These are phyloP conservation scores for Hirtodrosophila duncani DNA, from an alignment of 2,888 invertebrate species.

Conservation along the genomic window DNA sequence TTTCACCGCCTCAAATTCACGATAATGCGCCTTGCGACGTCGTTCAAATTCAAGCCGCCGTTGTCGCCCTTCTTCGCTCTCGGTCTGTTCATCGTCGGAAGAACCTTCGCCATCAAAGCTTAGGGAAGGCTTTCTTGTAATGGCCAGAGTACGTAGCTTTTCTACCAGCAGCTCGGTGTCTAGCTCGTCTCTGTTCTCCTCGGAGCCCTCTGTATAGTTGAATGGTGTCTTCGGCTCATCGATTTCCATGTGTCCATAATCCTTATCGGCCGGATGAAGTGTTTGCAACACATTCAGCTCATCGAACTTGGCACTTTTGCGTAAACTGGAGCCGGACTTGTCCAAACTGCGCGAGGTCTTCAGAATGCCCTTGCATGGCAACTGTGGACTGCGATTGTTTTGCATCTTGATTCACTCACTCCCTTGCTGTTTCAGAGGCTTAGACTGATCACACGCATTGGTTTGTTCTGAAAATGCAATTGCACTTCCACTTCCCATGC, in stretches of 20 bases:
- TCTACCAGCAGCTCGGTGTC: slow-evolving; percentile 88
- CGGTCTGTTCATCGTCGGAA: slow-evolving; percentile 81
- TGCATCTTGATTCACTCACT: slow-evolving; percentile 61
- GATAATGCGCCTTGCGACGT: slow-evolving; percentile 97
- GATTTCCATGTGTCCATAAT: slow-evolving; percentile 99
- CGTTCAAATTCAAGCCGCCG: slow-evolving; percentile 90
- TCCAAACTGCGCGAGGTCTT: slow-evolving; percentile 96
- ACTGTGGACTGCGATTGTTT: slow-evolving; percentile 77
- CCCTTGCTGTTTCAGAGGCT: slow-evolving; percentile 1
- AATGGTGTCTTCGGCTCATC: slow-evolving; percentile 98
- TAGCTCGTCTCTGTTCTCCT: slow-evolving; percentile 80
- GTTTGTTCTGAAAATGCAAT: too few relatives aligned
- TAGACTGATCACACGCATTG: slow-evolving; percentile 4
- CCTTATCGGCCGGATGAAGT: slow-evolving; percentile 97
- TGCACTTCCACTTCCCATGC: too few relatives aligned
- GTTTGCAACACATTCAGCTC: slow-evolving; percentile 99
- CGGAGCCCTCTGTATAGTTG: slow-evolving; percentile 82
- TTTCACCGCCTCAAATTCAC: slow-evolving; percentile 97
- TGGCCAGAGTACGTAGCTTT: slow-evolving; percentile 80
- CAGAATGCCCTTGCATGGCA: slow-evolving; percentile 87
- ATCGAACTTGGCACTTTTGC: slow-evolving; percentile 91
- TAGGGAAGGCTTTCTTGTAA: slow-evolving; percentile 75
- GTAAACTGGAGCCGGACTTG: slow-evolving; percentile 79
- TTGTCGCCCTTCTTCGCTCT: slow-evolving; percentile 82
- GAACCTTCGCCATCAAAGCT: slow-evolving; percentile 80